Evolutionary conservation across 1,140 invertebrate genomes (phyloP).

Genomic region (Andrena cerasifolii): DNA sequence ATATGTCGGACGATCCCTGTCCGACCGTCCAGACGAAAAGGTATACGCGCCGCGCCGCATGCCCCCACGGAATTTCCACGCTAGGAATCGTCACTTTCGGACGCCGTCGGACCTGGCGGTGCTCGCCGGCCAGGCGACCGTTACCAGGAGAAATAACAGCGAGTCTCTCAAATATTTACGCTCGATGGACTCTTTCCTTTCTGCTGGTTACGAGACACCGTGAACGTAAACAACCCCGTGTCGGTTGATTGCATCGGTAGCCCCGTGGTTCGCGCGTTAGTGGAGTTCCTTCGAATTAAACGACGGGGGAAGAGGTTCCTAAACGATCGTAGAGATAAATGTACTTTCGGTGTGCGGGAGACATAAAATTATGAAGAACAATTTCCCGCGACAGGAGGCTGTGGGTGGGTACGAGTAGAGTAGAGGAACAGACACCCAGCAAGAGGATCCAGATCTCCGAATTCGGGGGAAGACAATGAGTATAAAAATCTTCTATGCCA

Average conservation of each 20-base stretch:
- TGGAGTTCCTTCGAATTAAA: not conserved
- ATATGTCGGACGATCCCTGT: slow-evolving; percentile 51
- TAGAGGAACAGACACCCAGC: slow-evolving; percentile 22
- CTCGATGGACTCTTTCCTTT: not conserved
- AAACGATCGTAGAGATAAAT: not conserved
- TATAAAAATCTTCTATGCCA: slow-evolving; percentile 62
- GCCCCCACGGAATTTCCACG: slow-evolving; percentile 6
- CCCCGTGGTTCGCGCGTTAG: not conserved
- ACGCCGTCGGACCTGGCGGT: not conserved
- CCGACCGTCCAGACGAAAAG: slow-evolving; percentile 14
- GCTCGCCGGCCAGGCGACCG: not conserved
- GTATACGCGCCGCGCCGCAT: not conserved
- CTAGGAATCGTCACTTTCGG: slow-evolving; percentile 9
- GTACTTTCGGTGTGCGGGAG: not conserved
- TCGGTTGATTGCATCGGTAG: not conserved
- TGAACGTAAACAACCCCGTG: not conserved
- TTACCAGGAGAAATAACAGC: not conserved
- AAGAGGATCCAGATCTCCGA: slow-evolving; percentile 46
- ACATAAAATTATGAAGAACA: slow-evolving; percentile 33
- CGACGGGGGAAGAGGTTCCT: not conserved
- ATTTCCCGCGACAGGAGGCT: not conserved
- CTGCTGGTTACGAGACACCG: not conserved
- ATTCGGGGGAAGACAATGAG: slow-evolving; percentile 52
- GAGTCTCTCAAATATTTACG: slow-evolving; percentile 6
- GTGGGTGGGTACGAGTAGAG: not conserved